Evolutionary conservation across 2,888 invertebrate species (phyloP).

Genomic region (Euplexia lucipara): DNA sequence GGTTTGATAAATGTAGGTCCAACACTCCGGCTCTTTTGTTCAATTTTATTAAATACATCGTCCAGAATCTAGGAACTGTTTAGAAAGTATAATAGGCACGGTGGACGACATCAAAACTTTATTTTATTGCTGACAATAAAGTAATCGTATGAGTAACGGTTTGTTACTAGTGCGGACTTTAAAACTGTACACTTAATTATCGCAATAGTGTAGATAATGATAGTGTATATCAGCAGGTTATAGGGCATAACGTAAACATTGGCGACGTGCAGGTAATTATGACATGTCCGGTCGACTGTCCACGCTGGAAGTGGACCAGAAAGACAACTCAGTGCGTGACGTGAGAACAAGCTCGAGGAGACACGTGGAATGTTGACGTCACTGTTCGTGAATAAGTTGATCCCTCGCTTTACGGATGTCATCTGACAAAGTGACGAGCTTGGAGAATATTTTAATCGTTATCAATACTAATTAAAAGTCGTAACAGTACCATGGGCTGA

Average conservation of each 20-base stretch:
- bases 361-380: background rate
- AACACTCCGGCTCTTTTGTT: background rate
- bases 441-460: background rate
- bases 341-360: background rate
- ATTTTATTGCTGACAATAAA: slow-evolving; percentile 13
- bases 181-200: background rate
- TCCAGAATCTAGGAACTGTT: background rate
- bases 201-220: background rate
- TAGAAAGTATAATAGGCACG: background rate
- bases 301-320: background rate
- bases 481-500: too few relatives aligned
- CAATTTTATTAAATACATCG: background rate
- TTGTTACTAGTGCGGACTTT: background rate
- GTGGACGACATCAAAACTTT: slow-evolving; percentile 12
- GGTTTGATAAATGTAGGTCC: slow-evolving; percentile 9
- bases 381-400: background rate
- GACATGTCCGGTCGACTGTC: slow-evolving; percentile 15
- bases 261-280: slow-evolving; percentile 24
- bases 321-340: background rate
- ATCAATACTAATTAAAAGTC: too few relatives aligned
- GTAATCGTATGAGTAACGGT: background rate
- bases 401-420: background rate
- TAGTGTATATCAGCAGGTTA: background rate
- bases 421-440: background rate
- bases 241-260: slow-evolving; percentile 5